These are phyloP conservation scores for Eriosoma lanigerum DNA, from an alignment of 1,140 invertebrate genomes.

Conservation along the genomic window DNA sequence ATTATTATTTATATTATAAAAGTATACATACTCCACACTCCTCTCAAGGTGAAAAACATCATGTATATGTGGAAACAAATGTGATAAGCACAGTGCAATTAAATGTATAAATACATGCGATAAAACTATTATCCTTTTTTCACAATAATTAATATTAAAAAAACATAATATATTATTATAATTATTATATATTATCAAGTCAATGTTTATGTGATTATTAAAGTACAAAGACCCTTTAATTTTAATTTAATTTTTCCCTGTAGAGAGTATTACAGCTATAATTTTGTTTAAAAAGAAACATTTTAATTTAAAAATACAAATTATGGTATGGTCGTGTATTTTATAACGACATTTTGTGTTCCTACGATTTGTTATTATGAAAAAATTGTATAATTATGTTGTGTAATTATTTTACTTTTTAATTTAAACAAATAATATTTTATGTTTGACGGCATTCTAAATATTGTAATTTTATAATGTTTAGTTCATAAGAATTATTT, in stretches of 20 bases:
- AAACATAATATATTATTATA: conserved; percentile 14
- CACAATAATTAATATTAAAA: conserved; percentile 17
- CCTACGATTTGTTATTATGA: conserved; percentile 34
- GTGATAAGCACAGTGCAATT: conserved; percentile 51
- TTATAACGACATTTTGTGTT: conserved; percentile 42
- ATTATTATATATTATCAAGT: conserved; percentile 47
- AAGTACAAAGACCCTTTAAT: conserved; percentile 46
- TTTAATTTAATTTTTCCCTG: conserved; percentile 34
- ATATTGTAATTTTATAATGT: conserved; percentile 14
- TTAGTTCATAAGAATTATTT: conserved; percentile 35
- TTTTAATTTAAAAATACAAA: background rate
- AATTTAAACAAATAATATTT: conserved; percentile 21
- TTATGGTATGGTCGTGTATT: conserved; percentile 15
- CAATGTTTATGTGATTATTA: conserved; percentile 49
- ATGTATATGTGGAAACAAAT: conserved; percentile 40
- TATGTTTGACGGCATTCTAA: background rate
- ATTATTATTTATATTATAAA: conserved; percentile 20
- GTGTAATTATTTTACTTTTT: conserved; percentile 22
- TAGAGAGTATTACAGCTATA: conserved; percentile 45
- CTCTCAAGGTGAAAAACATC: background rate
- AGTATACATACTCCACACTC: background rate
- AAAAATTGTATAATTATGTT: conserved; percentile 2
- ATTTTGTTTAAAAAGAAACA: conserved; percentile 2
- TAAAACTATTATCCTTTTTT: conserved; percentile 33
- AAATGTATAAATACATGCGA: conserved; percentile 19